Conservation (phyloP, 2,797 vertebrate genomes). For the Enteromius trimaculatus region DNA sequence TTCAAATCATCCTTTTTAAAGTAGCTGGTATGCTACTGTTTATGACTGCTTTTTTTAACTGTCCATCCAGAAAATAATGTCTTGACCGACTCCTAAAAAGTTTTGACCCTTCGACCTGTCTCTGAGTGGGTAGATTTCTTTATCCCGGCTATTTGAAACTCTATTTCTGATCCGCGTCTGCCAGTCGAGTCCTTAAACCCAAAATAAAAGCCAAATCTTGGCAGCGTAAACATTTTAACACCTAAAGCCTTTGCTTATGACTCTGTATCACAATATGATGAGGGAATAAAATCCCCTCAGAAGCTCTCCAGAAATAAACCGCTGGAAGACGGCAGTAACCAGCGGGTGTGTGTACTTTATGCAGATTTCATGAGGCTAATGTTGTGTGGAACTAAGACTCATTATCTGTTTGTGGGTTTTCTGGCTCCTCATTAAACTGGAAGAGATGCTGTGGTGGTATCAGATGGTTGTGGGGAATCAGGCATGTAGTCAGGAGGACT, state of each 20-base stretch:
- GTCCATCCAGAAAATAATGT: not conserved
- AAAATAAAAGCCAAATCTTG: conserved; percentile 35
- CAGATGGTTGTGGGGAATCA: conserved; percentile 32
- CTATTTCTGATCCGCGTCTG: conserved; percentile 21
- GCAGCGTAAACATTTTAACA: conserved; percentile 32
- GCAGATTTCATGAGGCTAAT: conserved; percentile 44
- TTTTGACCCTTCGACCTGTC: conserved; percentile 43
- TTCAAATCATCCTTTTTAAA: conserved; percentile 7
- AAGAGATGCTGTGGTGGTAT: conserved; percentile 19
- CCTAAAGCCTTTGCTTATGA: conserved; percentile 44
- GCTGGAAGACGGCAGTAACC: conserved; percentile 21
- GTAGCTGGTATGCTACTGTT: not conserved
- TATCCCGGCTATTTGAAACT: conserved; percentile 19
- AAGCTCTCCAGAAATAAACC: conserved; percentile 29
- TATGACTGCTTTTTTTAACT: conserved; percentile 21
- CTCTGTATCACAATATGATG: conserved; percentile 33
- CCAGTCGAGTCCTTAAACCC: conserved; percentile 29
- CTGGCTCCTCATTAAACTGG: conserved; percentile 48
- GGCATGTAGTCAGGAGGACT: conserved; percentile 32
- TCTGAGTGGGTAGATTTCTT: conserved; percentile 40
- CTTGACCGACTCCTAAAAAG: conserved; percentile 33
- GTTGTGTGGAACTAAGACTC: conserved; percentile 50
- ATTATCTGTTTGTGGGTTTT: conserved; percentile 44
- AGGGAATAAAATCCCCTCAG: conserved; percentile 25
- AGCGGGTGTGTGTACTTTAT: conserved; percentile 42